phyloP scores from a whole-genome alignment of 2,888 invertebrate species.

The Eurytoma adleriae region DNA sequence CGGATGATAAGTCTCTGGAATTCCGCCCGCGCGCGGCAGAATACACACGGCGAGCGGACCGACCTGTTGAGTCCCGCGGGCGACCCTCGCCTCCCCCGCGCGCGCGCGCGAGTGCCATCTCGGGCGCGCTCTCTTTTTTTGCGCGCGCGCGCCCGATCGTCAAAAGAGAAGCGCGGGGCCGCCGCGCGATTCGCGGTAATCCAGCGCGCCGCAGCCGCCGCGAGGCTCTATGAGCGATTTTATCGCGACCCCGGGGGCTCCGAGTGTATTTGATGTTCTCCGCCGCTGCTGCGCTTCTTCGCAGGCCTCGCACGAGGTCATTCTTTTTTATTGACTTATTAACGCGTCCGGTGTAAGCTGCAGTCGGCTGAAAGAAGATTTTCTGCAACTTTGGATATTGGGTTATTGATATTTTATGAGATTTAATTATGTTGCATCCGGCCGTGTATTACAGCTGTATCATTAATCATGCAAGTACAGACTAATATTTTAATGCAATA shows the following conservation, averaged over 20 bases:
- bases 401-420: too few relatives aligned
- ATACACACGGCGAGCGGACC: conserved; percentile 13
- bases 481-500: too few relatives aligned
- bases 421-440: too few relatives aligned
- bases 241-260: conserved; percentile 25
- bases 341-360: too few relatives aligned
- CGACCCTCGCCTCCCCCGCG: background rate
- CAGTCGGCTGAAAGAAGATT: too few relatives aligned
- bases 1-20: conserved; percentile 52
- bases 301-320: too few relatives aligned
- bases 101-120: background rate
- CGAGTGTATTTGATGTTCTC: too few relatives aligned
- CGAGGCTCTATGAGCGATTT: conserved; percentile 33
- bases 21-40: conserved; percentile 40
- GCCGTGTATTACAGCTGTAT: too few relatives aligned
- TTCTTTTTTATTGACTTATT: too few relatives aligned
- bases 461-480: too few relatives aligned
- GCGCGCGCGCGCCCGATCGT: conserved; percentile 15
- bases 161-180: conserved; percentile 34
- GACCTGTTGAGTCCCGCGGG: conserved; percentile 52
- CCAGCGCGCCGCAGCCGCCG: background rate
- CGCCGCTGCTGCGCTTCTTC: too few relatives aligned
- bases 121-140: conserved; percentile 19
- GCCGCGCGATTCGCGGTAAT: conserved; percentile 30
- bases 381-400: too few relatives aligned